A percentile compares a stretch with the other conserved stretches of the same genome.
Evolutionary conservation across 2,113 vertebrate species (phyloP).

Genomic region (Bettongia penicillata): DNA sequence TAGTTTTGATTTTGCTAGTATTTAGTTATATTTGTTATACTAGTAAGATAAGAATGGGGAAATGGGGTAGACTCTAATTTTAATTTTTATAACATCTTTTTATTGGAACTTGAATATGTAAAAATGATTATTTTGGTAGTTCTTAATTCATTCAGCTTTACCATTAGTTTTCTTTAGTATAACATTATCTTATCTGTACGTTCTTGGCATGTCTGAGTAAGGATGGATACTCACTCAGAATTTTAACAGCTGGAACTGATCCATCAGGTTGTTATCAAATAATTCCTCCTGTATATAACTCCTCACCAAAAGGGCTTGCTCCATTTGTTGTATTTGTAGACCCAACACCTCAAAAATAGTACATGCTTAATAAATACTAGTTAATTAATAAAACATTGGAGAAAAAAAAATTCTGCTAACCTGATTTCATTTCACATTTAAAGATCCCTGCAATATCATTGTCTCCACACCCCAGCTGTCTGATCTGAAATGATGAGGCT

Average conservation of each 20-base stretch:
- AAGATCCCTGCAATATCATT: slow-evolving; percentile 35
- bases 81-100: slow-evolving; percentile 56
- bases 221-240: slow-evolving; percentile 29
- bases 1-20: not conserved
- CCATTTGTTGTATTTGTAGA: not conserved
- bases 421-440: slow-evolving; percentile 61
- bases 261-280: slow-evolving; percentile 45
- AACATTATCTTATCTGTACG: slow-evolving; percentile 57
- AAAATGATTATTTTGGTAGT: slow-evolving; percentile 62
- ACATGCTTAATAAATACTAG: not conserved
- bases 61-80: too few relatives aligned
- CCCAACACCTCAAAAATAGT: not conserved
- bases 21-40: slow-evolving; percentile 5
- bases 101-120: slow-evolving; percentile 75
- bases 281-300: not conserved
- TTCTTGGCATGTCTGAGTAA: slow-evolving; percentile 52
- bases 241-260: slow-evolving; percentile 55
- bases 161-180: slow-evolving; percentile 38
- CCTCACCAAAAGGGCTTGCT: not conserved
- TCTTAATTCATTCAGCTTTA: slow-evolving; percentile 53
- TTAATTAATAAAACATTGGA: slow-evolving; percentile 35
- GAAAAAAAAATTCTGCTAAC: slow-evolving; percentile 44
- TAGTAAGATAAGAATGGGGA: not conserved
- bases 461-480: not conserved
- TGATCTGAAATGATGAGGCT: not conserved